phyloP scores from a whole-genome alignment of 2,888 invertebrate species.

The Conomelus anceps region DNA sequence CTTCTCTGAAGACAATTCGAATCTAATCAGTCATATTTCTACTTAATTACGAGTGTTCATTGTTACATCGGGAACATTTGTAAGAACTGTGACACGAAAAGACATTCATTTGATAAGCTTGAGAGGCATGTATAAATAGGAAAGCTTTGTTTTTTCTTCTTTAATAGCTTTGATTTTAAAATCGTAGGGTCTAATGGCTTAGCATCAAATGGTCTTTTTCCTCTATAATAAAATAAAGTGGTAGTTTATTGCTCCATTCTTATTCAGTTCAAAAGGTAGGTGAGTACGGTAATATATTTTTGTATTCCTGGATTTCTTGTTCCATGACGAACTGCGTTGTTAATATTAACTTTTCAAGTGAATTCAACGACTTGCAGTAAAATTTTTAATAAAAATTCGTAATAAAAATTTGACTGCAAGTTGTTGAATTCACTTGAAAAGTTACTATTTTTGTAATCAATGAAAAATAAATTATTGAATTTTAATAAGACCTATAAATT shows the following conservation, averaged over 20 bases:
- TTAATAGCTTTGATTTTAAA: not conserved
- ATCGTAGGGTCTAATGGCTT: not conserved
- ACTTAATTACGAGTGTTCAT: not conserved
- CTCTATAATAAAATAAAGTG: not conserved
- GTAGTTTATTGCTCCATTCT: not conserved
- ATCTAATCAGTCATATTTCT: not conserved
- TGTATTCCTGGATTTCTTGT: no score
- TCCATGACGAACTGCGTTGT: no score
- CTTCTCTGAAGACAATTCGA: not conserved
- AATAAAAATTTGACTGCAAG: no score
- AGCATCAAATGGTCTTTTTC: not conserved
- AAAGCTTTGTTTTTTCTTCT: not conserved
- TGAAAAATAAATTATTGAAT: no score
- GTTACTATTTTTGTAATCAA: no score
- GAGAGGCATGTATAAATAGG: not conserved
- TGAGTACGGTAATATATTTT: not conserved
- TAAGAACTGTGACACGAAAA: not conserved
- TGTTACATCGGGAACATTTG: not conserved
- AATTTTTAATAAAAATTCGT: no score
- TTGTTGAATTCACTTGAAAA: no score
- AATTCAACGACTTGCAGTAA: no score
- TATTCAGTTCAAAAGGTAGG: not conserved
- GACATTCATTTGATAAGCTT: not conserved
- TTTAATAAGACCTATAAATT: no score
- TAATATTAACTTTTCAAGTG: no score